Percentiles rank a stretch among this genome's conserved stretches.
These are phyloP conservation scores for Drosophila conformis DNA, from an alignment of 2,888 invertebrate genomes.

Conservation along the genomic window DNA sequence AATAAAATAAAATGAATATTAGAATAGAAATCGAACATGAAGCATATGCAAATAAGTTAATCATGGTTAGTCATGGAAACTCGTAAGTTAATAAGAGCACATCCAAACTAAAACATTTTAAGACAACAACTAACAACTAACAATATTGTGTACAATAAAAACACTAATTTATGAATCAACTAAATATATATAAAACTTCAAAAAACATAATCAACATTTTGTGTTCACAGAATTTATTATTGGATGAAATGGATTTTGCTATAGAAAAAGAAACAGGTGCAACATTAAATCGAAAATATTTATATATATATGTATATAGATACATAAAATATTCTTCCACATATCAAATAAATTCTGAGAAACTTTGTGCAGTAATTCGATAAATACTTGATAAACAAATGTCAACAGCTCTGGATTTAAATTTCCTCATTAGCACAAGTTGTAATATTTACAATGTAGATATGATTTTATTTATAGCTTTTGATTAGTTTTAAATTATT, in stretches of 20 bases:
- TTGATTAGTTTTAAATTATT: not conserved
- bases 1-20: not conserved
- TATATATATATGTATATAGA: not conserved
- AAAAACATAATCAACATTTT: not conserved
- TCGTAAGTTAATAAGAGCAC: not conserved
- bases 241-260: not conserved
- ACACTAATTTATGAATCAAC: not conserved
- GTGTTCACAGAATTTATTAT: not conserved
- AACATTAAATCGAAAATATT: not conserved
- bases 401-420: not conserved
- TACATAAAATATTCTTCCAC: not conserved
- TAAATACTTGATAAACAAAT: not conserved
- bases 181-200: not conserved
- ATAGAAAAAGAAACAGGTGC: not conserved
- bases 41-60: not conserved
- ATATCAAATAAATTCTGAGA: not conserved
- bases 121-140: not conserved
- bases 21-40: too few species aligned
- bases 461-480: not conserved
- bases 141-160: not conserved
- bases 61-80: not conserved
- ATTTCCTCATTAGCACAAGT: not conserved
- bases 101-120: not conserved
- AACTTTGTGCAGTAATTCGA: not conserved
- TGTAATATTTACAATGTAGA: conserved; percentile 1